Conservation (phyloP, 2,797 vertebrate species). For the Macroramphosus scolopax region DNA sequence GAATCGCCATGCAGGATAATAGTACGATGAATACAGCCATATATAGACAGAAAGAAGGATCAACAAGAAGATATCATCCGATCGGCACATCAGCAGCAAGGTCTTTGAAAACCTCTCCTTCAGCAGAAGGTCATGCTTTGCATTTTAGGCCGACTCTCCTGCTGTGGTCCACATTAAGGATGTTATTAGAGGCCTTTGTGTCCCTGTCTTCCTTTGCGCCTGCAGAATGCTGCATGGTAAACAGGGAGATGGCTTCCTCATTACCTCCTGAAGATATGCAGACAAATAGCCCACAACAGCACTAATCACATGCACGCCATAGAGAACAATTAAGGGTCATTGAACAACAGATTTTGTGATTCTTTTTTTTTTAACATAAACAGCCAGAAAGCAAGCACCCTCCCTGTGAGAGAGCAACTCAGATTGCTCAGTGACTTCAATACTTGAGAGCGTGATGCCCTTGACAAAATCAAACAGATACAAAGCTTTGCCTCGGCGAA, state of each 20-base stretch:
- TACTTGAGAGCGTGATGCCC: constrained; percentile 37
- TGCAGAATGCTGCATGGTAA: constrained; percentile 57
- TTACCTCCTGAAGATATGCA: constrained; percentile 63
- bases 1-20: constrained; percentile 18
- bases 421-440: constrained; percentile 39
- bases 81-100: constrained; percentile 24
- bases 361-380: constrained; percentile 36
- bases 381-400: constrained; percentile 37
- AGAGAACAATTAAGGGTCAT: constrained; percentile 40
- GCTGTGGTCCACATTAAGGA: constrained; percentile 60
- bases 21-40: neutral
- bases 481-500: constrained; percentile 36
- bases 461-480: constrained; percentile 44
- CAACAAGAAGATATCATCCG: constrained; percentile 12
- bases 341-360: constrained; percentile 31
- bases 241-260: constrained; percentile 58
- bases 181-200: constrained; percentile 68
- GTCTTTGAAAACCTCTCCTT: constrained; percentile 53
- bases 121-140: constrained; percentile 58
- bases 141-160: constrained; percentile 39
- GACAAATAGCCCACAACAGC: constrained; percentile 41
- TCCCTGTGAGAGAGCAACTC: constrained; percentile 3
- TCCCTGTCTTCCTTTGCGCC: constrained; percentile 43
- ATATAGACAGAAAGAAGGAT: constrained; percentile 7
- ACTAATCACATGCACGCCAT: constrained; percentile 40